Evolutionary conservation across 2,797 vertebrate genomes (phyloP).

Genomic region (Coccyzus lansbergi): DNA sequence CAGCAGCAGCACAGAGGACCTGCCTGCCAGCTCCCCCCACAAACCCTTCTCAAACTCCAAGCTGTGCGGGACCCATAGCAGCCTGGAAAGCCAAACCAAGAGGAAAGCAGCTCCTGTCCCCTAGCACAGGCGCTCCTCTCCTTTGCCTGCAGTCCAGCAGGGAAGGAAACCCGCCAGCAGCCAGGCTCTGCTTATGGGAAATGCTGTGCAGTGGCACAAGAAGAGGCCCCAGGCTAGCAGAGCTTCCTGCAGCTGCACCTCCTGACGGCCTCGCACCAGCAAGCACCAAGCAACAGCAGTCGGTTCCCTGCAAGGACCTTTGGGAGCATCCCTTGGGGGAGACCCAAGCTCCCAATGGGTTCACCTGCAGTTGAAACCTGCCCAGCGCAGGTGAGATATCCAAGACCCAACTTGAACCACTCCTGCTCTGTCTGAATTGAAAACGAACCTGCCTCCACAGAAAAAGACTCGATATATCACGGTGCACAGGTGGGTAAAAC

Average conservation of each 20-base stretch:
- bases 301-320: accelerated
- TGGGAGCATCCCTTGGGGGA: background rate
- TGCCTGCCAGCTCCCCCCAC: background rate
- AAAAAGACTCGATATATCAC: background rate
- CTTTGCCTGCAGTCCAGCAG: background rate
- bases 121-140: background rate
- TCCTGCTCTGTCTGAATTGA: background rate
- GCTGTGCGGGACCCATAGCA: accelerated
- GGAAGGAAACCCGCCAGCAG: background rate
- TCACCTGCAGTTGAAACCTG: accelerated
- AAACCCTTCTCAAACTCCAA: background rate
- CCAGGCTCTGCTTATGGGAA: slow-evolving; percentile 26
- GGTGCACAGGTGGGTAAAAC: background rate
- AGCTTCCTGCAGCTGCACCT: slow-evolving; percentile 55
- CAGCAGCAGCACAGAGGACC: background rate
- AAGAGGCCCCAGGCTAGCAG: background rate
- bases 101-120: background rate
- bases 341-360: background rate
- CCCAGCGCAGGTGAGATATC: background rate
- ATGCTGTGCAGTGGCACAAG: background rate
- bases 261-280: background rate
- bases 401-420: background rate
- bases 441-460: background rate
- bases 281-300: background rate
- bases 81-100: background rate